Evolutionary conservation across 2,797 vertebrate species (phyloP), one percentile per base, ranked within the genome.

Genomic region (Furcifer pardalis): DNA sequence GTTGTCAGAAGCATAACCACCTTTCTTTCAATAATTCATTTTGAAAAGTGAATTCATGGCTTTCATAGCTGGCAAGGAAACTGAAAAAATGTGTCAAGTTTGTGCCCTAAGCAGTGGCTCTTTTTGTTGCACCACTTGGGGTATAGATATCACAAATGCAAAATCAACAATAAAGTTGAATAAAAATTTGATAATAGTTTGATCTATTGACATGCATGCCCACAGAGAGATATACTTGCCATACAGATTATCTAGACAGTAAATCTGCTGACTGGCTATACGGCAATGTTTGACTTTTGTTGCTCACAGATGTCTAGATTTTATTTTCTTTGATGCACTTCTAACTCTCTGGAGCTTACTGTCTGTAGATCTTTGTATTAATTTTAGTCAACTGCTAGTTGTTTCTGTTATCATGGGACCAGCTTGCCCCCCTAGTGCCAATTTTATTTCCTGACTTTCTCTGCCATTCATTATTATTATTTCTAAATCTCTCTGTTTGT

Each of bases 1-100:
- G 8, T 60, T 81, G 49, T 81, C 79, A 81, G 79, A 72, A 60
- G 68, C 49, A 52, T 37, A 59, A 72, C 27, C 27, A 81, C 60
- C 60, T 81, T 59, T 30, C 35, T 37, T 81, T 59, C 19, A 46
- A 35, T 69, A 80, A 80, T 80, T 80, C 66, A 69, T 56, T 56
- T 42, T 69, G 79, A 81, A 69, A 81, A 81, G 52, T 56, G 66
- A 59, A 81, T 42, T 59, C 37, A 35, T 71, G 40, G 46, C 46
- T 71, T 71, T 81, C 1, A 17, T 71, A 52, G 49, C 60, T 59
- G 35, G 49, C 27, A 71, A 72, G 68, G 32, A 69, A 56, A 80
- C 44, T 52, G 21, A 52, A 80, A 27, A 46, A 72, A 81, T 59
- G 49, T 81, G 68, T 81, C 52, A 81, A 32, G 52, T 59, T 72